Evolutionary conservation across 2,888 invertebrate genomes (phyloP), one percentile per base, ranked within the genome.

Genomic region (Pheosia tremula): DNA sequence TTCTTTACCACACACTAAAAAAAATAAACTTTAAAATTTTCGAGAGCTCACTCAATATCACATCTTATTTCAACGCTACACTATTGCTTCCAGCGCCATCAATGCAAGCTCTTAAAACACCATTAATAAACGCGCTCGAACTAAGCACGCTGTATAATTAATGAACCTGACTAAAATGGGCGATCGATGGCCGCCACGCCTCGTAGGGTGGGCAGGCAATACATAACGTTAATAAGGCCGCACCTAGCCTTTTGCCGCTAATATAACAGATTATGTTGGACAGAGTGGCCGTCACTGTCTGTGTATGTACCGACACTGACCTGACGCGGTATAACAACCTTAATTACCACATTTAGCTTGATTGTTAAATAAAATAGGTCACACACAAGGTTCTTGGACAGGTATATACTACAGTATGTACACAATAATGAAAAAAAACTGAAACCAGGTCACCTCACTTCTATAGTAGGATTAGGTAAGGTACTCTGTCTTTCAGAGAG

Each of bases 141-240:
- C 61, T 69, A 69, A 62, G 63, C 67, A 59, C 57, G 63, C 57
- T 69, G 64, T 61, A 65, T 72, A 73, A 74, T 79, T 63, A 75
- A 72, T 68, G 66, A 65, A 69, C 62, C 57, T 61, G 63, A 68
- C 73, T 72, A 72, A 74, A 68, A 66, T 65, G 61, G 62, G 43
- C 80, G 84, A 85, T 87, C 86, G 80, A 88, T 84, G 79, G 56
- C 65, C 74, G 84, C 69, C 88, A 81, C 88, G 83, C 88, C 88
- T 85, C 74, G 62, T 71, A 73, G 74, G 77, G 79, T 81, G 86
- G 83, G 81, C 82, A 79, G 79, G 73, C 78, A 72, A 78, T 78
- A 81, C 77, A 77, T 79, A 79, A 78, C 77, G 77, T 77, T 83
- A 84, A 83, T 87, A 86, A 85, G 82, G 76, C 87, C 83, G 72